A percentile compares a stretch with the other conserved stretches of the same genome.
Evolutionary conservation across 2,113 vertebrate genomes (phyloP).

Genomic region (Albula glossodonta): DNA sequence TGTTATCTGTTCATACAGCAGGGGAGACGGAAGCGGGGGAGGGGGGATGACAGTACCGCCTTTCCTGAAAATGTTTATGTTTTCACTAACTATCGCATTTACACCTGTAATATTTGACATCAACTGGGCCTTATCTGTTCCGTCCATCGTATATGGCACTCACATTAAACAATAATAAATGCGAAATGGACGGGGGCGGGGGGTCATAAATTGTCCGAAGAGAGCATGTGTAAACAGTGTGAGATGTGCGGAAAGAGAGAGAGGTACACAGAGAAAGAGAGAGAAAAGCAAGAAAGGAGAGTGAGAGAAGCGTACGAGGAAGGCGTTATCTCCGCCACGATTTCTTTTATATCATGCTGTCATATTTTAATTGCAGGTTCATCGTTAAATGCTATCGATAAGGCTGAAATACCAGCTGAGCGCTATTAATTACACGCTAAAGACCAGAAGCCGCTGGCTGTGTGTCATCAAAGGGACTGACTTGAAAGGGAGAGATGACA

Average conservation of each 20-base stretch:
- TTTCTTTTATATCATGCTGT: not conserved
- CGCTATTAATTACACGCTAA: not conserved
- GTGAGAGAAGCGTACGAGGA: not conserved
- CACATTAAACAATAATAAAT: not conserved
- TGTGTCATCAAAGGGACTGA: not conserved
- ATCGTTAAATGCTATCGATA: not conserved
- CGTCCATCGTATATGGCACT: not conserved
- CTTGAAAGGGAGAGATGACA: not conserved
- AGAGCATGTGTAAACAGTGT: not conserved
- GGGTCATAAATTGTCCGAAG: not conserved
- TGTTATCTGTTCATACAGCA: slow-evolving; percentile 23
- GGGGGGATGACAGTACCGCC: not conserved
- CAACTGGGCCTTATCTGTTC: not conserved
- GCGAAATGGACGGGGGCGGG: not conserved
- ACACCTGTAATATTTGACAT: slow-evolving; percentile 19
- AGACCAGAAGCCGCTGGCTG: not conserved
- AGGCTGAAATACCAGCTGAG: not conserved
- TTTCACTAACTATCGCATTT: slow-evolving; percentile 4
- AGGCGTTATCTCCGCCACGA: not conserved
- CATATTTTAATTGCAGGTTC: not conserved
- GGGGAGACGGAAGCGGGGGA: not conserved
- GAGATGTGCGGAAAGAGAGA: not conserved
- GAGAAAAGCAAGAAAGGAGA: not conserved
- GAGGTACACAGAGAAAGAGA: not conserved
- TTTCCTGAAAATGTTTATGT: slow-evolving; percentile 32